Conservation (phyloP, 2,888 invertebrate species). For the Hirtodrosophila duncani region DNA sequence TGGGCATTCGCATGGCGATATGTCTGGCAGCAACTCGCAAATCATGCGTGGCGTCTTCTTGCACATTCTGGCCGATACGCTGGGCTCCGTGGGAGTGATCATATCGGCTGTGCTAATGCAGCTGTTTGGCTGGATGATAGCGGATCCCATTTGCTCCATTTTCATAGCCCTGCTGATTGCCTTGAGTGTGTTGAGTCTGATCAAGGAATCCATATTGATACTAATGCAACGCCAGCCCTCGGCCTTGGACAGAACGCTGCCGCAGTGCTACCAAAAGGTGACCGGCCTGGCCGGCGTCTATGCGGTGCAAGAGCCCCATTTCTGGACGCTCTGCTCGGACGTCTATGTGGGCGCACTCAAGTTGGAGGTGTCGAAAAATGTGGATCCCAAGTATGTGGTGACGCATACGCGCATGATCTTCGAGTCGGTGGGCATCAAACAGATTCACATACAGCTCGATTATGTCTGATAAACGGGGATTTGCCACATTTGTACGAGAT, state of each 20-base stretch:
- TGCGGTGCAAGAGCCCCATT: slow-evolving; percentile 97
- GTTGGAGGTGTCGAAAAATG: slow-evolving; percentile 94
- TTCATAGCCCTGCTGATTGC: slow-evolving; percentile 95
- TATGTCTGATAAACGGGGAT: slow-evolving; percentile 82
- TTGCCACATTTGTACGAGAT: slow-evolving; percentile 5
- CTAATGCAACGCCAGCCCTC: slow-evolving; percentile 96
- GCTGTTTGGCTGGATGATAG: slow-evolving; percentile 98
- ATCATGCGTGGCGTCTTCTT: slow-evolving; percentile 98
- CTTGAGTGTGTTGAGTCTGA: slow-evolving; percentile 89
- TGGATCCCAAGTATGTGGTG: slow-evolving; percentile 94
- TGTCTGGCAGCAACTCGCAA: slow-evolving; percentile 84
- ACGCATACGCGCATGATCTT: slow-evolving; percentile 97
- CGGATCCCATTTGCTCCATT: slow-evolving; percentile 98
- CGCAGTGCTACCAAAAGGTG: slow-evolving; percentile 93
- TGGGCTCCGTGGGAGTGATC: slow-evolving; percentile 98
- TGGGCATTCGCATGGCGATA: slow-evolving; percentile 69
- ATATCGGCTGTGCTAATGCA: slow-evolving; percentile 96
- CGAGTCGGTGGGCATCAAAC: slow-evolving; percentile 92
- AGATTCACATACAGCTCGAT: slow-evolving; percentile 95
- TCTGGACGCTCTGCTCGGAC: slow-evolving; percentile 98
- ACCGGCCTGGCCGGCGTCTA: slow-evolving; percentile 95
- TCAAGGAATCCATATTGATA: slow-evolving; percentile 92
- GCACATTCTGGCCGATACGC: slow-evolving; percentile 96
- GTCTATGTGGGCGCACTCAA: slow-evolving; percentile 95
- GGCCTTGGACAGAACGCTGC: slow-evolving; percentile 88